Evolutionary conservation across 2,888 invertebrate genomes (phyloP), one percentile per base, ranked within the genome.

Genomic region (Tipula lateralis): DNA sequence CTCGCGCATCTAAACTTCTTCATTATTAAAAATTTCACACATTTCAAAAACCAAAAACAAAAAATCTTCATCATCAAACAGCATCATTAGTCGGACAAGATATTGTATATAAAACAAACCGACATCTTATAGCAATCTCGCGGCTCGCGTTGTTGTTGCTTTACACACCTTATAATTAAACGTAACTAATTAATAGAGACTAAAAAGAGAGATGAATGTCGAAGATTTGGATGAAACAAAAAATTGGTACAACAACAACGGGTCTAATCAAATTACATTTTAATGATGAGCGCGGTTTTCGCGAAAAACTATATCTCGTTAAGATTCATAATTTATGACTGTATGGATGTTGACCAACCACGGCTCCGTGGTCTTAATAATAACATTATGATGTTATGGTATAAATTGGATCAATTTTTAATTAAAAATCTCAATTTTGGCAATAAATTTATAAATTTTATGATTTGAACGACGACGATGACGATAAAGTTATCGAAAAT

Each of bases 371-470:
- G 24, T n/a, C n/a, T n/a, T n/a, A n/a, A n/a, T n/a, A n/a, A n/a
- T n/a, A 66, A 24, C 44, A 16, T 16, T 50, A 50, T 50, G 44
- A 16, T n/a, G n/a, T 50, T 50, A 9, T 19, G 24, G 9, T 66
- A n/a, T n/a, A 66, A 66, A 66, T 66, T 66, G 66, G 66, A 66
- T 66, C 66, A 66, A 66, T 66, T 66, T 66, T 66, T 66, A 66
- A 66, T 66, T 66, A 66, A 66, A 66, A 66, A 24, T 66, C 66
- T 66, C 24, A 66, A 66, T 66, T 66, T 50, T 50, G 0, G 24
- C 24, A 19, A 66, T 66, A 66, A 66, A 66, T 66, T 66, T 66
- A 66, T 24, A 12, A 66, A 66, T 66, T 66, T 66, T 66, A 50
- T 50, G n/a, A 19, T 16, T 16, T 16, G 39, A 44, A 39, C 44